Evolutionary conservation across 2,113 vertebrate species (phyloP).

Genomic region (Tenebrosternarchus preto): DNA sequence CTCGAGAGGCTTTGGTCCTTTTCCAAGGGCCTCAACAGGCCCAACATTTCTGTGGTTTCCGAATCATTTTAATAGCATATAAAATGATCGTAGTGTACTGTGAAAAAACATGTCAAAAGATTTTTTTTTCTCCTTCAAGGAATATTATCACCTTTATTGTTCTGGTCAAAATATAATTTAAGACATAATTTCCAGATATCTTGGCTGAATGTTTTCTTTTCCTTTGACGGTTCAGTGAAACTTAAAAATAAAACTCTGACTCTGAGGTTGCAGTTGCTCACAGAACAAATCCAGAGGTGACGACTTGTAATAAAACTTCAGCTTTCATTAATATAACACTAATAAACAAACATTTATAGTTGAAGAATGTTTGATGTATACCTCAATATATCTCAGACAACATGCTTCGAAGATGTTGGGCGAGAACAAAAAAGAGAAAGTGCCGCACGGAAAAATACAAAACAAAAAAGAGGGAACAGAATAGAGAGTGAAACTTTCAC

Average conservation of each 20-base stretch:
- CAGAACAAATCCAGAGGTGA: neutral
- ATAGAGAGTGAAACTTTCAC: conserved; percentile 52
- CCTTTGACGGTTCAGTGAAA: conserved; percentile 3
- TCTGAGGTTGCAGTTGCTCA: neutral
- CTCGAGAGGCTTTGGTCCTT: conserved; percentile 34
- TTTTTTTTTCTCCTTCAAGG: conserved; percentile 42
- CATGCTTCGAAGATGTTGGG: too few relatives aligned
- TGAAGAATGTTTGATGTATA: neutral
- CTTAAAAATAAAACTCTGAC: neutral
- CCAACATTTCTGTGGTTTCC: conserved; percentile 39
- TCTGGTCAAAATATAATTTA: conserved; percentile 10
- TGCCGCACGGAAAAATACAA: too few relatives aligned
- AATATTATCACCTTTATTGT: conserved; percentile 39
- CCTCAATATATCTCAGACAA: too few relatives aligned
- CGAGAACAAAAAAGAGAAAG: too few relatives aligned
- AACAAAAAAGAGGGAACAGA: neutral
- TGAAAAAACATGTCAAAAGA: neutral
- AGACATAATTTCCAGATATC: conserved; percentile 19
- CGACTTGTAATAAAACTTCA: neutral
- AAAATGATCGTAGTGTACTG: conserved; percentile 16
- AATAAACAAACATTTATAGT: neutral
- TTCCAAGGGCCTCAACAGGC: conserved; percentile 47
- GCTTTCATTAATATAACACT: neutral
- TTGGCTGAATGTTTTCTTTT: conserved; percentile 11
- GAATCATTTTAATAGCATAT: conserved; percentile 34